Evolutionary conservation across 2,797 vertebrate genomes (phyloP).

Genomic region (Erpetoichthys calabaricus): DNA sequence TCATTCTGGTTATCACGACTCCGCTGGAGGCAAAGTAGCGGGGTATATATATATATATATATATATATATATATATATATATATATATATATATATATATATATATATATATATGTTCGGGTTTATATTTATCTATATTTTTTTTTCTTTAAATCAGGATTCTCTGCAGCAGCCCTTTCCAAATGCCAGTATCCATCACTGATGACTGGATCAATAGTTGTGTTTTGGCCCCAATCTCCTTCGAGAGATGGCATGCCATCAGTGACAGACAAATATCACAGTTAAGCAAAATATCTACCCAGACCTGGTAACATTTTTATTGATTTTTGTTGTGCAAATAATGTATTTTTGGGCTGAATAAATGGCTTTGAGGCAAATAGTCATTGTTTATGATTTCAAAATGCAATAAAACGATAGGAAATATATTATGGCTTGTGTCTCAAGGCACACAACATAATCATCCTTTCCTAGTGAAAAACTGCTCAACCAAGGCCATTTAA

Average conservation of each 20-base stretch:
- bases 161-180: conserved; percentile 60
- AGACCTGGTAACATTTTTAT: conserved; percentile 93
- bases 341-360: conserved; percentile 97
- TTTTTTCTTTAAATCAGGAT: conserved; percentile 55
- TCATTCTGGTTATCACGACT: conserved; percentile 48
- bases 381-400: conserved; percentile 93
- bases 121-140: not conserved
- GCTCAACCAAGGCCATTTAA: conserved; percentile 47
- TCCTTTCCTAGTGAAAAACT: conserved; percentile 73
- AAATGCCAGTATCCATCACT: conserved; percentile 93
- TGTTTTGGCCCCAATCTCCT: conserved; percentile 91
- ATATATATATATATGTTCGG: conserved; percentile 1
- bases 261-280: conserved; percentile 98
- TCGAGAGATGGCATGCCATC: conserved; percentile 92
- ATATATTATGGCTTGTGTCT: conserved; percentile 89
- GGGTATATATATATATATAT: conserved; percentile 29
- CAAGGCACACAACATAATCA: conserved; percentile 83
- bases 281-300: conserved; percentile 84
- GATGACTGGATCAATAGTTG: conserved; percentile 95
- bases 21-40: conserved; percentile 59
- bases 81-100: not conserved
- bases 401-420: conserved; percentile 89
- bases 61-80: not conserved
- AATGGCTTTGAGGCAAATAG: conserved; percentile 94
- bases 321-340: conserved; percentile 93